A percentile compares a stretch with the other conserved stretches of the same genome.
phyloP scores from a whole-genome alignment of 2,888 invertebrate species.

The Drosophila mimica region DNA sequence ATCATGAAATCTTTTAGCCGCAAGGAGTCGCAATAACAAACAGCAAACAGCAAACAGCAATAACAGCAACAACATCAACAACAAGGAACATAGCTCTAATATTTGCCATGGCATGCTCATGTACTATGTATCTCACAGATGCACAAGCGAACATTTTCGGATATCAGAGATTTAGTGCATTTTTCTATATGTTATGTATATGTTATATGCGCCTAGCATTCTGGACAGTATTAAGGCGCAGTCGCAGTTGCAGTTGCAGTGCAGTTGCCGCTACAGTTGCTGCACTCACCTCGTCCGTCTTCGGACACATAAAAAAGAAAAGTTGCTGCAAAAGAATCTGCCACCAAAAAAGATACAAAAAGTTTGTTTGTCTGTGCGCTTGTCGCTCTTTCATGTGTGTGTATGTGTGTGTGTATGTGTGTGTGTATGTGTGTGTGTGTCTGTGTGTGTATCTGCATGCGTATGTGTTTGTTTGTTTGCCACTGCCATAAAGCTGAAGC shows the following conservation, averaged over 20 bases:
- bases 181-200: conserved; percentile 57
- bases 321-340: conserved; percentile 63
- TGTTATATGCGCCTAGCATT: conserved; percentile 42
- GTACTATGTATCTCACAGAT: conserved; percentile 72
- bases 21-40: conserved; percentile 45
- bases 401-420: conserved; percentile 21
- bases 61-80: conserved; percentile 22
- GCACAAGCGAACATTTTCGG: conserved; percentile 73
- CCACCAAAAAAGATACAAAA: conserved; percentile 51
- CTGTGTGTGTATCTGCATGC: conserved; percentile 32
- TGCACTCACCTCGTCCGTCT: conserved; percentile 29
- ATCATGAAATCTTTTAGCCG: conserved; percentile 80
- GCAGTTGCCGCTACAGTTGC: conserved; percentile 21
- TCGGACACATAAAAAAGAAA: conserved; percentile 57
- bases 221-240: conserved; percentile 78
- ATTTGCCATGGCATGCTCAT: conserved; percentile 74
- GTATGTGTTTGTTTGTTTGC: conserved; percentile 72
- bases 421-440: conserved; percentile 17
- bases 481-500: conserved; percentile 77
- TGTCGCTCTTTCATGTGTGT: conserved; percentile 45
- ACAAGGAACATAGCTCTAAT: conserved; percentile 78
- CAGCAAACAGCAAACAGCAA: conserved; percentile 22
- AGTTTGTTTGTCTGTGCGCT: conserved; percentile 57
- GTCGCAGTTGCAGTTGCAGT: conserved; percentile 66
- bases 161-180: conserved; percentile 81